Conservation (phyloP, 2,888 invertebrate genomes). For the Leptopilina drosophilae region DNA sequence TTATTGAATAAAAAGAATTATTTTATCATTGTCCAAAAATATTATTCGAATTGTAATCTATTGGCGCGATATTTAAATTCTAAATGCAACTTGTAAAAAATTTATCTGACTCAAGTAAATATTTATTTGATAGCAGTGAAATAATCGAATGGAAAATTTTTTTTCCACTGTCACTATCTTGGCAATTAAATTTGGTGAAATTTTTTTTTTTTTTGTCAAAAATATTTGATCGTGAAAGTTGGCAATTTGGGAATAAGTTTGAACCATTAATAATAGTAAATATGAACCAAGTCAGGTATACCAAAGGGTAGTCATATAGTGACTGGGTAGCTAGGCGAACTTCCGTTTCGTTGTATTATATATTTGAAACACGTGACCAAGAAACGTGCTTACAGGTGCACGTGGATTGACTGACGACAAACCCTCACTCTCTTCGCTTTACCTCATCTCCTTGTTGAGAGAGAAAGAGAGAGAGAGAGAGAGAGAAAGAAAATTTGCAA, state of each 20-base stretch:
- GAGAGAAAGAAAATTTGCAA: slow-evolving; percentile 39
- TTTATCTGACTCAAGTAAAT: too few species aligned
- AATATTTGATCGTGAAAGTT: neutral
- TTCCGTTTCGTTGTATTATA: neutral
- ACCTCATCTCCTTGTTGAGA: slow-evolving; percentile 3
- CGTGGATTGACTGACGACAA: slow-evolving; percentile 67
- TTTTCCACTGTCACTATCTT: neutral
- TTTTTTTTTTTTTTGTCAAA: too few species aligned
- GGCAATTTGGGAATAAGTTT: neutral
- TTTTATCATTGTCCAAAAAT: too few species aligned
- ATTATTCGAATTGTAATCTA: too few species aligned
- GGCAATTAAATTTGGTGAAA: too few species aligned
- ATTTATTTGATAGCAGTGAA: too few species aligned
- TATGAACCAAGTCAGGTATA: neutral
- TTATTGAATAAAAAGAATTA: too few species aligned
- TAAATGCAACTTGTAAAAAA: too few species aligned
- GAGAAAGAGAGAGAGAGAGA: too few species aligned
- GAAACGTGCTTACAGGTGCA: slow-evolving; percentile 74
- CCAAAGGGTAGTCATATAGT: neutral
- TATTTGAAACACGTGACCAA: slow-evolving; percentile 68
- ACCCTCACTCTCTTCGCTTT: slow-evolving; percentile 59
- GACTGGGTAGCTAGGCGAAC: neutral
- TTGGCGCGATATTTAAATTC: too few species aligned
- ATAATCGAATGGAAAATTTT: too few species aligned
- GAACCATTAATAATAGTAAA: neutral